A percentile compares a stretch with the other conserved stretches of the same genome.
Conservation (phyloP, 2,797 vertebrate species). For the Zenarchopterus dispar region DNA sequence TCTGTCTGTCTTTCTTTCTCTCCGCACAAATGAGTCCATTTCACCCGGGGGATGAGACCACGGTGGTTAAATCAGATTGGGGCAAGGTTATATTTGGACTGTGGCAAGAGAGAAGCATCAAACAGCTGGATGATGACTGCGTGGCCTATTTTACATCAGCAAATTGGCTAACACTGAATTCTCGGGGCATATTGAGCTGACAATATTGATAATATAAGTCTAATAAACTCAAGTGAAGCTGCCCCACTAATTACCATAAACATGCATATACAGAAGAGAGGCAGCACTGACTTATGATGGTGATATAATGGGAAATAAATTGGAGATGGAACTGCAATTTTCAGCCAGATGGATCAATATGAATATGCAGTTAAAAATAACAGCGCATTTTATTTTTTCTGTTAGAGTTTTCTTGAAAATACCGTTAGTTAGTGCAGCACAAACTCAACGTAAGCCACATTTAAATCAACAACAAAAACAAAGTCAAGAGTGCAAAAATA, state of each 20-base stretch:
- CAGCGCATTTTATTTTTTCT: too few relatives aligned
- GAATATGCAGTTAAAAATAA: background rate
- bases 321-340: slow-evolving; percentile 6
- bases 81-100: slow-evolving; percentile 79
- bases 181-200: slow-evolving; percentile 30
- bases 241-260: slow-evolving; percentile 32
- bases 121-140: slow-evolving; percentile 68
- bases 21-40: slow-evolving; percentile 68
- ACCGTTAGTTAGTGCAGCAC: too few relatives aligned
- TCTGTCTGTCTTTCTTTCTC: slow-evolving; percentile 24
- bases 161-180: slow-evolving; percentile 59
- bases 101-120: slow-evolving; percentile 48
- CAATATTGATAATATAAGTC: slow-evolving; percentile 59
- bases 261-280: background rate
- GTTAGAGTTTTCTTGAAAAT: too few relatives aligned
- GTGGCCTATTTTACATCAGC: slow-evolving; percentile 75
- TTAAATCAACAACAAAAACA: too few relatives aligned
- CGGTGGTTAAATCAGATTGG: slow-evolving; percentile 71
- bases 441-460: too few relatives aligned
- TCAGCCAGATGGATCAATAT: background rate
- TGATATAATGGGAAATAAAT: slow-evolving; percentile 3
- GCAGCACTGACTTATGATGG: slow-evolving; percentile 2
- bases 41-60: slow-evolving; percentile 63
- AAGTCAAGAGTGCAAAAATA: too few relatives aligned
- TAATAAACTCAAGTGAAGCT: slow-evolving; percentile 39